Percentiles rank a stretch among this genome's conserved stretches.
Conservation (phyloP, 64 coral and sea anemone species). For the Astreopora myriophthalma region DNA sequence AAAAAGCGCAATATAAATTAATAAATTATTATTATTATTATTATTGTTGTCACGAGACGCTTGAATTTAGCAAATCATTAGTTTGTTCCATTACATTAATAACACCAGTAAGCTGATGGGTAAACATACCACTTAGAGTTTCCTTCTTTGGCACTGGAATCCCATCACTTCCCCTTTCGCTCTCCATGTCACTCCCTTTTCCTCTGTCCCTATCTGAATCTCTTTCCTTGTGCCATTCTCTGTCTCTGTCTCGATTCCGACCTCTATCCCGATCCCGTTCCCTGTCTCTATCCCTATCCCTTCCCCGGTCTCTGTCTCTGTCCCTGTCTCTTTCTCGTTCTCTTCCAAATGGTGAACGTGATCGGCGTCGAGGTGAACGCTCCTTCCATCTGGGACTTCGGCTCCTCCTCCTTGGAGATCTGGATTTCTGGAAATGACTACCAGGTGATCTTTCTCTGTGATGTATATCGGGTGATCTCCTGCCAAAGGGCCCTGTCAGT, state of each 20-base stretch:
- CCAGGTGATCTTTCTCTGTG: constrained; percentile 79
- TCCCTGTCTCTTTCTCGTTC: constrained; percentile 68
- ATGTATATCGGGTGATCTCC: constrained; percentile 13
- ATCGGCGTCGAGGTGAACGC: constrained; percentile 71
- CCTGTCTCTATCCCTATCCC: constrained; percentile 41
- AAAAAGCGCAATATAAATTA: too few relatives aligned
- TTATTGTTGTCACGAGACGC: too few relatives aligned
- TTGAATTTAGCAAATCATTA: too few relatives aligned
- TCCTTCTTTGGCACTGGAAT: constrained; percentile 42
- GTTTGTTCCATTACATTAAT: too few relatives aligned
- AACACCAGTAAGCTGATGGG: neutral
- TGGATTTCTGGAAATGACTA: constrained; percentile 40
- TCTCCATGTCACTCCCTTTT: neutral
- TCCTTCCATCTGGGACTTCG: constrained; percentile 80
- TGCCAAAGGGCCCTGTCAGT: neutral
- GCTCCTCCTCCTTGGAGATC: constrained; percentile 76
- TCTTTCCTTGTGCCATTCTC: constrained; percentile 12
- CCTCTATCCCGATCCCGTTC: constrained; percentile 34
- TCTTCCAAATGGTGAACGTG: constrained; percentile 71
- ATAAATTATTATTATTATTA: too few relatives aligned
- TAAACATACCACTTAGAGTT: constrained; percentile 32
- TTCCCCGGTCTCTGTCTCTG: constrained; percentile 38
- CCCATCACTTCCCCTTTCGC: constrained; percentile 9
- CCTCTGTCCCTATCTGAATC: neutral
- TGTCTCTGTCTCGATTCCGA: neutral